Base-by-base conservation (phyloP, 2,888 invertebrate species). In the Geophilus truncorum region DNA sequence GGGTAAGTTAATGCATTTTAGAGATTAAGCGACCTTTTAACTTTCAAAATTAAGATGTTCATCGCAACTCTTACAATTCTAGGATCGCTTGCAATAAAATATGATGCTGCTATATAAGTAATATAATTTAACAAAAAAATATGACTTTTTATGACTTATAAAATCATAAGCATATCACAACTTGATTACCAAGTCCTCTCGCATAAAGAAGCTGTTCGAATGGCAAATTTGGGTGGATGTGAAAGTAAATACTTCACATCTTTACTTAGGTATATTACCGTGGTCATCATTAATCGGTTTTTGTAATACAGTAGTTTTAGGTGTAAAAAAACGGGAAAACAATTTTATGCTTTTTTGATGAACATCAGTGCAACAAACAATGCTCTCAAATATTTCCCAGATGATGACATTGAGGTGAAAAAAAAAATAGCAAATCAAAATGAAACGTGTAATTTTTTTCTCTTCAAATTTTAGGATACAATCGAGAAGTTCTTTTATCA, bases 201-300 rank as follows among this genome's bases (percentile, higher is more conserved):
- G 82, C 94, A 92, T 87, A 90, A 89, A 82, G 93, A 96, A 83
- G 94, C 91, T 0, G 92, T 96, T 85, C 92, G 92, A 86, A 88
- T 96, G 84, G 95, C 95, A 15, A 97, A 96, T 0, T 87, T 95
- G 79, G 95, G 96, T 21, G 95, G 96, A 6, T 95, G 95, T 81
- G 90, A 89, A 90, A 92, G 93, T 93, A 45, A 5, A 18, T 28
- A 70, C 15, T 70, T 70, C 1, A 70, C 12, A 1, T 28, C 21
- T 70, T 10, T 25, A 15, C 4, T 70, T 2, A 10, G 7, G 10
- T 75, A 51, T 23, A 80, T 45, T 32, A 15, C 30, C 12, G 28
- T 75, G 57, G 75, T n/a, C n/a, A n/a, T n/a, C n/a, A 32, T 18
- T 9, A 57, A 75, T 82, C 82, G 81, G 81, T 82, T 82, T 81